Conservation (phyloP, 1,140 invertebrate species). For the Aphaenogaster floridana region DNA sequence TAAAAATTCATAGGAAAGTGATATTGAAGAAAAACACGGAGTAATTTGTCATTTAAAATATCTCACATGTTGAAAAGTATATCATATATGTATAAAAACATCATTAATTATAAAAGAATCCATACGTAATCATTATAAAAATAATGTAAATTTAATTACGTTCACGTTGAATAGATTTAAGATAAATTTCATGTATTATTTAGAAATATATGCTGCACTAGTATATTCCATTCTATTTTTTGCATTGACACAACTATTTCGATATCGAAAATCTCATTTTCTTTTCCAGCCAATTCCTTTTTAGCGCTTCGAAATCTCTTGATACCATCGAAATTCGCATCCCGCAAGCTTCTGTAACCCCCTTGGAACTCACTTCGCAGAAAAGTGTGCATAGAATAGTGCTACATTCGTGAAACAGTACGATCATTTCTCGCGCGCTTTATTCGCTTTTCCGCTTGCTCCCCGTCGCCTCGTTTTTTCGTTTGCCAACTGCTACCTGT, state of each 20-base stretch:
- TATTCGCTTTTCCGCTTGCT: slow-evolving; percentile 19
- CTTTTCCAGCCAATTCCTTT: slow-evolving; percentile 24
- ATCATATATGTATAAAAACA: background rate
- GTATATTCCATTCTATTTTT: background rate
- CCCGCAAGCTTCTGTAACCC: slow-evolving; percentile 19
- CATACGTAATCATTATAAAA: background rate
- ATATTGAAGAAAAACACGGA: background rate
- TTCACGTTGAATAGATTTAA: background rate
- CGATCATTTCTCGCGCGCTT: slow-evolving; percentile 54
- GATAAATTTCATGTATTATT: background rate
- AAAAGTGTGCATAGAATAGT: slow-evolving; percentile 47
- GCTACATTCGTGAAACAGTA: slow-evolving; percentile 60
- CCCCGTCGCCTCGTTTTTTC: slow-evolving; percentile 37
- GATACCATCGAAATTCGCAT: slow-evolving; percentile 25
- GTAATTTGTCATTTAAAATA: no score
- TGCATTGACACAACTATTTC: background rate
- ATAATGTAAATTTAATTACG: background rate
- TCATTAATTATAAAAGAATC: background rate
- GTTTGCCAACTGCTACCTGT: slow-evolving; percentile 25
- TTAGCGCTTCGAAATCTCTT: slow-evolving; percentile 36
- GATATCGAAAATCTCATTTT: background rate
- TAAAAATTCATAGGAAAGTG: background rate
- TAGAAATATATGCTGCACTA: background rate
- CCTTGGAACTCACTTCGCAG: slow-evolving; percentile 20
- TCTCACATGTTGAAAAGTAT: background rate